These are phyloP conservation scores for Stenchaetothrips biformis DNA, from an alignment of 2,888 invertebrate species.

Conservation along the genomic window DNA sequence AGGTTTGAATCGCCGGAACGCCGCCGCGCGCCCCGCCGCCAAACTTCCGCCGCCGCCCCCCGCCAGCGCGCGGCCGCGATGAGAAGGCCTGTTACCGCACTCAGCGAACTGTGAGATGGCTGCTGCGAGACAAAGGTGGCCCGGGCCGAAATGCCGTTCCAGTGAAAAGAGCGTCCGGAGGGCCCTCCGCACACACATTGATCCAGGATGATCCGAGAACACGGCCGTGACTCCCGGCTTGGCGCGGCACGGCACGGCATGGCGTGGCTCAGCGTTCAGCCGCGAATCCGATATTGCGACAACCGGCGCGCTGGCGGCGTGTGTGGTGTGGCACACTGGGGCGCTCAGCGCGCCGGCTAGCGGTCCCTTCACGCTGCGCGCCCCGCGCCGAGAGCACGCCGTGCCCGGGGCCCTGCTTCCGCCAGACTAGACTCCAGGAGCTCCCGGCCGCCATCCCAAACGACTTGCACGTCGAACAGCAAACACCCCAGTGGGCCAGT, in stretches of 20 bases:
- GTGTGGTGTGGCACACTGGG: background rate
- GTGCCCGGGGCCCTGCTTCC: background rate
- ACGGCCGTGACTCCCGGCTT: background rate
- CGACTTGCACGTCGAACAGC: background rate
- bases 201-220: background rate
- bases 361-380: slow-evolving; percentile 8
- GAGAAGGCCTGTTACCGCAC: slow-evolving; percentile 13
- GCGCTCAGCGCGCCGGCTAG: background rate
- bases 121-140: background rate
- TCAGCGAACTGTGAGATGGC: slow-evolving; percentile 11
- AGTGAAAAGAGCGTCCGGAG: too few relatives aligned
- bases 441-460: background rate
- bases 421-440: background rate
- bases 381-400: background rate
- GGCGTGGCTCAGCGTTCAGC: too few relatives aligned
- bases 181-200: too few relatives aligned
- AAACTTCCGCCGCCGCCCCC: background rate
- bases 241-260: too few relatives aligned
- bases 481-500: background rate
- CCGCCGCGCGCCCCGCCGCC: background rate
- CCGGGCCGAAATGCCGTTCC: too few relatives aligned
- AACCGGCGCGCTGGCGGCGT: background rate
- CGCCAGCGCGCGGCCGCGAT: background rate
- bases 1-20: slow-evolving; percentile 19
- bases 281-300: too few relatives aligned